Percentiles rank a stretch among this genome's conserved stretches.
Conservation (phyloP, 2,113 vertebrate genomes). For the Rhipidura dahli region DNA sequence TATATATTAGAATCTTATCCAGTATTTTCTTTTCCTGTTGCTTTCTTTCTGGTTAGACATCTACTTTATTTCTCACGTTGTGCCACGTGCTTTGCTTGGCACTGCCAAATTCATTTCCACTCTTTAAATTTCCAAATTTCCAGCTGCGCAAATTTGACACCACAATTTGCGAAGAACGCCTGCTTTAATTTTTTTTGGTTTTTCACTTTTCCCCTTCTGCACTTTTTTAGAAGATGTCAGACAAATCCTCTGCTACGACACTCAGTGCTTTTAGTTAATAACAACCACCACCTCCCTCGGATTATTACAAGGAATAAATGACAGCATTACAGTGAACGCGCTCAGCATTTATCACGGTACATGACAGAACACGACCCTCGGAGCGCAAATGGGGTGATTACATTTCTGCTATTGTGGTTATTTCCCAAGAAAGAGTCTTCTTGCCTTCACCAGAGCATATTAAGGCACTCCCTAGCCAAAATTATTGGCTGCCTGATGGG, state of each 20-base stretch:
- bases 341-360: background rate
- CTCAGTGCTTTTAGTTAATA: background rate
- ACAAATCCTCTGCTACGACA: background rate
- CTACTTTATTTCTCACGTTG: background rate
- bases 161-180: rapidly evolving
- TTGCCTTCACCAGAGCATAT: background rate
- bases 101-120: background rate
- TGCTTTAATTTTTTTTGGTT: background rate
- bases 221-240: background rate
- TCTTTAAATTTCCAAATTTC: background rate
- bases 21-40: background rate
- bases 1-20: background rate
- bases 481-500: background rate
- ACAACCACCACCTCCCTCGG: background rate
- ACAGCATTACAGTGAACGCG: background rate
- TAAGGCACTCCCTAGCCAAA: slow-evolving; percentile 1
- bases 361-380: background rate
- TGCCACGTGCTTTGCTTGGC: background rate
- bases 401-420: background rate
- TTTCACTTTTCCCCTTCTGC: background rate
- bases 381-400: background rate
- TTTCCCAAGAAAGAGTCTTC: background rate
- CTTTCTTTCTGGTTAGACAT: background rate
- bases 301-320: background rate
- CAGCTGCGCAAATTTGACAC: background rate